Evolutionary conservation across 2,113 vertebrate genomes (phyloP).

Genomic region (Gymnocephalus cernua): DNA sequence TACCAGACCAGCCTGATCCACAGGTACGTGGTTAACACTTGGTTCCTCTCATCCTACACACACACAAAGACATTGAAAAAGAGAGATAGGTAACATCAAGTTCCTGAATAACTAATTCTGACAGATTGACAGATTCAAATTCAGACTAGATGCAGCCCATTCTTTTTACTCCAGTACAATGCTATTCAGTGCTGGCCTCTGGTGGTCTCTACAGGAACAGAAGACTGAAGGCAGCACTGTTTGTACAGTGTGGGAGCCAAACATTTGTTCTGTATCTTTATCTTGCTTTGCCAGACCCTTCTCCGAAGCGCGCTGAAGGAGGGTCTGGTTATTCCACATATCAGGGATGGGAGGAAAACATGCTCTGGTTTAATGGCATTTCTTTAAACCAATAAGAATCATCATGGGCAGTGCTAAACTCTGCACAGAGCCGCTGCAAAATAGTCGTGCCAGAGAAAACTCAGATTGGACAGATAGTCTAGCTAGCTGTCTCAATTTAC

Average conservation of each 20-base stretch:
- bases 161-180: background rate
- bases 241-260: background rate
- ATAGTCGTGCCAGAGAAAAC: too few relatives aligned
- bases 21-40: conserved; percentile 94
- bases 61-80: conserved; percentile 10
- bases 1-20: conserved; percentile 97
- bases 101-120: background rate
- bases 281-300: too few relatives aligned
- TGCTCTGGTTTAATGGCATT: too few relatives aligned
- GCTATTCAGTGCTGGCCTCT: background rate
- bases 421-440: too few relatives aligned
- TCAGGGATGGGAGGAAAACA: too few relatives aligned
- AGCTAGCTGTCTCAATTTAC: too few relatives aligned
- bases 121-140: background rate
- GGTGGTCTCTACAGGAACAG: conserved; percentile 10
- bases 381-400: too few relatives aligned
- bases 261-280: too few relatives aligned
- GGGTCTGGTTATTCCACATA: too few relatives aligned
- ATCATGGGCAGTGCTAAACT: too few relatives aligned
- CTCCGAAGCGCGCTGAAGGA: too few relatives aligned
- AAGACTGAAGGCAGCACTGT: background rate
- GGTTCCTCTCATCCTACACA: conserved; percentile 94
- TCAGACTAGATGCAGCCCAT: background rate
- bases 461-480: too few relatives aligned
- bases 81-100: background rate